Base-by-base conservation (phyloP, 1,140 invertebrate genomes). In the Drosophila sproati region DNA sequence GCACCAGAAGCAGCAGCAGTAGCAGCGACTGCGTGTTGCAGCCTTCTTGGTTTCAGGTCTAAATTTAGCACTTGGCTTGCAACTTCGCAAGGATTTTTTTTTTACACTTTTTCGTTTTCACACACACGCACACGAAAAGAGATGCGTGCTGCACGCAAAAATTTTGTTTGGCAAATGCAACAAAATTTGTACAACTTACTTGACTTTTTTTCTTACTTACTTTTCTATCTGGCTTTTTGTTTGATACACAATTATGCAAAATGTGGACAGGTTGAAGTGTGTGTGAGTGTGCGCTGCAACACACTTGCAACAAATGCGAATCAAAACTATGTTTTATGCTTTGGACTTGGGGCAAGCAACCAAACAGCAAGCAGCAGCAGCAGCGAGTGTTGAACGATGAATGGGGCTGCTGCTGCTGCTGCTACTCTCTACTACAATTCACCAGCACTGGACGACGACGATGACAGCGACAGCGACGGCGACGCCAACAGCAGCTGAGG, bases 31-130 rank as follows among this genome's bases (percentile, higher is more conserved):
- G 78, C 74, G 80, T 88, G 82, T 61, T 82, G 86, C 83, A 87
- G 83, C 83, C 83, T 88, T 83, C 55, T 71, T 75, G 73, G 82
- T 74, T 89, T 88, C 73, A 88, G 83, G 80, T 88, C 83, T 88
- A 88, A 89, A 88, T 88, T 88, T 88, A 88, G 83, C 83, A 88
- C 85, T 85, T 67, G 68, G 80, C 78, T 83, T 88, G 83, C 83
- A 88, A 88, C 85, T 88, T 80, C 73, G 66, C 78, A 85, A 78
- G 76, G 68, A 87, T 73, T 71, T 71, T 39, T 54, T 54, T 41
- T 71, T 64, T 64, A 71, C 56, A 61, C 52, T 74, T 74, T 70
- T 74, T 71, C 39, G 32, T 51, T 59, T n/a, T 39, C 5, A 50
- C 5, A 47, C 0, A 43, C 32, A 39, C 62, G 52, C n/a, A 28